phyloP scores from a whole-genome alignment of 2,113 vertebrate species.

The Falcunculus frontatus region DNA sequence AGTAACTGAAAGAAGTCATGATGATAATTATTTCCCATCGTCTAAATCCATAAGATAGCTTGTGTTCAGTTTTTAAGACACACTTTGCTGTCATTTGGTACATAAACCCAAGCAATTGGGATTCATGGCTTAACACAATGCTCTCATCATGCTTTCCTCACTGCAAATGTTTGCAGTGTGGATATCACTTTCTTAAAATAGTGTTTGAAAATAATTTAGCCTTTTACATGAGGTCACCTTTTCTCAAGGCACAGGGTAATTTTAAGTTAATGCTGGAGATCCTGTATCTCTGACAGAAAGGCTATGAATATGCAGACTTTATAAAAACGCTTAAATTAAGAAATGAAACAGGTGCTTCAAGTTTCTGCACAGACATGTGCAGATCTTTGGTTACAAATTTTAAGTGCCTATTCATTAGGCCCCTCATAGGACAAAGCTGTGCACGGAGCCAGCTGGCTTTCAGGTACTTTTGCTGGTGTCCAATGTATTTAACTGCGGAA shows the following conservation, averaged over 20 bases:
- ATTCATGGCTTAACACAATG: not conserved
- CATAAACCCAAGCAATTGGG: not conserved
- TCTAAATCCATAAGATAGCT: not conserved
- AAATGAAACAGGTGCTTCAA: not conserved
- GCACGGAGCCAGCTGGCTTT: not conserved
- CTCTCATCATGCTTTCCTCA: not conserved
- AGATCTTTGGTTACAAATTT: not conserved
- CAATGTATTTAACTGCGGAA: not conserved
- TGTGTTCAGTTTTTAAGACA: not conserved
- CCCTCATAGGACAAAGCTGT: not conserved
- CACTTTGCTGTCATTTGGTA: not conserved
- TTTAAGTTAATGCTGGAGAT: not conserved
- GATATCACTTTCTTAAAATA: not conserved
- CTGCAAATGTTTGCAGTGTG: not conserved
- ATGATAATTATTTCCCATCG: not conserved
- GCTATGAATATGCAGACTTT: not conserved
- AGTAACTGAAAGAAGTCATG: not conserved
- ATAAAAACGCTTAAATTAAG: not conserved
- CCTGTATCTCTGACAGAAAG: not conserved
- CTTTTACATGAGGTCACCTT: not conserved
- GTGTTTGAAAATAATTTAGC: not conserved
- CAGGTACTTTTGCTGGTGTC: slow-evolving; percentile 1
- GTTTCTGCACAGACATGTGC: not conserved
- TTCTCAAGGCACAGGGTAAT: not conserved
- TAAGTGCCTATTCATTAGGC: not conserved